Evolutionary conservation across 1,140 invertebrate species (phyloP).

Genomic region (Battus philenor): DNA sequence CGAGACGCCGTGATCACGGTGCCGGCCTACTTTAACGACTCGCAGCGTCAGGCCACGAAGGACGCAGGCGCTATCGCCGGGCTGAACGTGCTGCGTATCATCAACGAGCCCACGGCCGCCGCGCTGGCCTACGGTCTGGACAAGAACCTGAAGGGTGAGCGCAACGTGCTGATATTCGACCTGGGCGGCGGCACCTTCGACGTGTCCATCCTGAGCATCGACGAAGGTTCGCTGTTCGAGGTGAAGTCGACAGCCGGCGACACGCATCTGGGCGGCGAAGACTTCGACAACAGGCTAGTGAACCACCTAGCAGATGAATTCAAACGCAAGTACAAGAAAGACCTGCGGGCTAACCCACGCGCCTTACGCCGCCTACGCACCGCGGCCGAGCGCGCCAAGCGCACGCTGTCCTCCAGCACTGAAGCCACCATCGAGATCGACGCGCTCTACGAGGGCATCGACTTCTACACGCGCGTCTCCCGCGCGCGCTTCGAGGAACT

Average conservation of each 20-base stretch:
- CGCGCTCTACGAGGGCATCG: constrained; percentile 68
- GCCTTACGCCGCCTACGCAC: constrained; percentile 77
- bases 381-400: constrained; percentile 75
- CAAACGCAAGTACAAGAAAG: constrained; percentile 62
- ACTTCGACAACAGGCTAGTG: constrained; percentile 77
- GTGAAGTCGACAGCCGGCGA: constrained; percentile 80
- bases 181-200: constrained; percentile 59
- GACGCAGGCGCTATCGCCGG: constrained; percentile 78
- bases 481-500: constrained; percentile 73
- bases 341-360: constrained; percentile 50
- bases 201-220: constrained; percentile 84
- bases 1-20: constrained; percentile 87
- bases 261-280: constrained; percentile 79
- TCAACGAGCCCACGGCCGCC: constrained; percentile 9
- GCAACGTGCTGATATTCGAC: constrained; percentile 9
- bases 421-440: constrained; percentile 75
- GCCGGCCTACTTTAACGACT: constrained; percentile 94
- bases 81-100: constrained; percentile 9
- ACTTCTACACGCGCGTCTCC: constrained; percentile 71
- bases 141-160: constrained; percentile 7
- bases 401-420: constrained; percentile 73
- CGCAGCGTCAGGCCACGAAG: constrained; percentile 92
- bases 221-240: constrained; percentile 83
- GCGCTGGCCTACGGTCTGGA: constrained; percentile 9
- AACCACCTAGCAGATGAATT: constrained; percentile 76